phyloP scores from a whole-genome alignment of 1,140 invertebrate genomes.

The Drosophila hydei region DNA sequence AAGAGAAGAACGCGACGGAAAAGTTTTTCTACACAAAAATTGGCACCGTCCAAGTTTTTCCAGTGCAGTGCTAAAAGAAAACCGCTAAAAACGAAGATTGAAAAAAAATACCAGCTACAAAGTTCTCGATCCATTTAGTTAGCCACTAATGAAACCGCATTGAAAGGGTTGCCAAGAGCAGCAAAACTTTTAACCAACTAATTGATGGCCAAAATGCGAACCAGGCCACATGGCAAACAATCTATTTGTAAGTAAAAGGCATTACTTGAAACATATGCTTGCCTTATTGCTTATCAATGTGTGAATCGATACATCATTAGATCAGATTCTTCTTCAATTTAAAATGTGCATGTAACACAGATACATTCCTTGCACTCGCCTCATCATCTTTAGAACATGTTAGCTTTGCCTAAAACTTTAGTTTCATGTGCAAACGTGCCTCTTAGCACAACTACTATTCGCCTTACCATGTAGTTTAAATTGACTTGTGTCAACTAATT shows the following conservation, averaged over 20 bases:
- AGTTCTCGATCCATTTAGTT: slow-evolving; percentile 60
- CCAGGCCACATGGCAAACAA: slow-evolving; percentile 5
- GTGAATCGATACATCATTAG: too few species aligned
- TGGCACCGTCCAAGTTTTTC: slow-evolving; percentile 66
- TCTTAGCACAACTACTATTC: not conserved
- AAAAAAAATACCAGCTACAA: not conserved
- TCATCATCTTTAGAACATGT: too few species aligned
- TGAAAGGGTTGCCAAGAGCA: slow-evolving; percentile 50
- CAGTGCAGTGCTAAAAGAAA: slow-evolving; percentile 51
- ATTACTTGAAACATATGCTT: not conserved
- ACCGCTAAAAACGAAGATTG: slow-evolving; percentile 47
- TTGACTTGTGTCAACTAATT: slow-evolving; percentile 12
- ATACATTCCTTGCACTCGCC: too few species aligned
- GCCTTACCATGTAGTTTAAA: not conserved
- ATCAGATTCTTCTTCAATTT: too few species aligned
- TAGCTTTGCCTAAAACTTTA: slow-evolving; percentile 1
- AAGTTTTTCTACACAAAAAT: slow-evolving; percentile 64
- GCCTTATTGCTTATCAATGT: not conserved
- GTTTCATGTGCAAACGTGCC: not conserved
- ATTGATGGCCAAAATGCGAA: slow-evolving; percentile 35
- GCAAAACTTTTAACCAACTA: slow-evolving; percentile 38
- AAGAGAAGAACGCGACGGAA: slow-evolving; percentile 49
- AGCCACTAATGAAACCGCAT: slow-evolving; percentile 73
- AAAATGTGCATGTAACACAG: too few species aligned
- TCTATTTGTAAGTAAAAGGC: not conserved